phyloP scores from a whole-genome alignment of 2,797 vertebrate genomes.

The Acanthiza pusilla region DNA sequence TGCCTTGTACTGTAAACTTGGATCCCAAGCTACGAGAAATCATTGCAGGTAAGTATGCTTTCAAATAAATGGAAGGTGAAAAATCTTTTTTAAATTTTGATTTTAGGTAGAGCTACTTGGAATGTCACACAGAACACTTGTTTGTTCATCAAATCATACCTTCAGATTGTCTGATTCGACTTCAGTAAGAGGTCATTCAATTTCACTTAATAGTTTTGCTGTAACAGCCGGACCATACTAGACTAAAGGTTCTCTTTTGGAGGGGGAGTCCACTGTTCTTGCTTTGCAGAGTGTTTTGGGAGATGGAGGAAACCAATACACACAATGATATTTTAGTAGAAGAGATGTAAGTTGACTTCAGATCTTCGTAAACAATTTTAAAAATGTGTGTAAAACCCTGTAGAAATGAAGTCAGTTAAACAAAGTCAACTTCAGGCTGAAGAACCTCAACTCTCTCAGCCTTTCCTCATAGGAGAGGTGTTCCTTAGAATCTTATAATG shows the following conservation, averaged over 20 bases:
- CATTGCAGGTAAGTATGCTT: slow-evolving; percentile 83
- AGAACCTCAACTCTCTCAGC: neutral
- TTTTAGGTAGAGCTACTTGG: neutral
- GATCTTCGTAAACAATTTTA: neutral
- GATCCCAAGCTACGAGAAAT: slow-evolving; percentile 97
- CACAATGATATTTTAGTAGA: neutral
- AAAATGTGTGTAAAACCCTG: neutral
- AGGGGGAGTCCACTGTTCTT: neutral
- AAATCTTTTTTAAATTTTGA: neutral
- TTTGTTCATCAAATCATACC: neutral
- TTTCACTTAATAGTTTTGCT: neutral
- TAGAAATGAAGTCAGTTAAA: neutral
- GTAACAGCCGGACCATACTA: neutral
- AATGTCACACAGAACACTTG: neutral
- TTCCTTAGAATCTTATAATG: neutral
- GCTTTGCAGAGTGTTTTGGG: neutral
- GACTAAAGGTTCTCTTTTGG: neutral
- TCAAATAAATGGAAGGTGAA: neutral
- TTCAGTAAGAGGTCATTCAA: neutral
- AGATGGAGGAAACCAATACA: neutral
- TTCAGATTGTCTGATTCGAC: neutral
- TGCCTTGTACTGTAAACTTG: slow-evolving; percentile 96
- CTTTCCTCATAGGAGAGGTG: neutral
- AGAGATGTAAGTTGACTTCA: neutral
- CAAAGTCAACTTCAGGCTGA: neutral